A percentile compares a stretch with the other conserved stretches of the same genome.
Conservation (phyloP, 1,140 invertebrate species). For the Neocloeon triangulifer region DNA sequence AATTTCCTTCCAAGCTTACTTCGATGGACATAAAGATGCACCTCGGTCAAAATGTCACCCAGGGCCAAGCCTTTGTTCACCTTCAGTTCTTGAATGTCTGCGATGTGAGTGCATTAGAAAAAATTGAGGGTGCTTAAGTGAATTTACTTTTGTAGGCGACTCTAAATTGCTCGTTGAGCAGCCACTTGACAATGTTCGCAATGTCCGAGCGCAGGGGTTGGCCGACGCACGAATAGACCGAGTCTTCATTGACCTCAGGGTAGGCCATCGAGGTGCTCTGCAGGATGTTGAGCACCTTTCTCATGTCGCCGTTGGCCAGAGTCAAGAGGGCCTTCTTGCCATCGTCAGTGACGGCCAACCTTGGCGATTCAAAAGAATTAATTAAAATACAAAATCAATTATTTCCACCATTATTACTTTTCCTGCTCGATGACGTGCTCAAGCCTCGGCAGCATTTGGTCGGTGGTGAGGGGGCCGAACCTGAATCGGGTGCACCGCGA, state of each 20-base stretch:
- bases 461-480: conserved; percentile 70
- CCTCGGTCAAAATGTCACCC: conserved; percentile 71
- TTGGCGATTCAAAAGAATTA: conserved; percentile 4
- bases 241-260: conserved; percentile 67
- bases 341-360: conserved; percentile 49
- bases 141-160: conserved; percentile 68
- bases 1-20: conserved; percentile 31
- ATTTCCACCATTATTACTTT: conserved; percentile 29
- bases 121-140: conserved; percentile 19
- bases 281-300: conserved; percentile 86
- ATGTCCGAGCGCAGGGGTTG: conserved; percentile 84
- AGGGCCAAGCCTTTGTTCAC: conserved; percentile 69
- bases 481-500: conserved; percentile 94
- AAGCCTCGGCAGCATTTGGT: conserved; percentile 78
- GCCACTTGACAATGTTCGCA: conserved; percentile 66
- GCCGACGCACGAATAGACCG: conserved; percentile 90
- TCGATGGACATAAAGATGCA: conserved; percentile 65
- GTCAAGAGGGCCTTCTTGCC: conserved; percentile 78
- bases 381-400: conserved; percentile 1
- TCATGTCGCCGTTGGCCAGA: conserved; percentile 92
- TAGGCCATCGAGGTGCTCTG: conserved; percentile 81
- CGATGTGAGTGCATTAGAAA: no score
- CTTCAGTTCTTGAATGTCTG: conserved; percentile 69
- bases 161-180: conserved; percentile 69
- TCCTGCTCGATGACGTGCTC: conserved; percentile 68